phyloP scores from a whole-genome alignment of 1,140 invertebrate species.

The Ditylenchus dipsaci region DNA sequence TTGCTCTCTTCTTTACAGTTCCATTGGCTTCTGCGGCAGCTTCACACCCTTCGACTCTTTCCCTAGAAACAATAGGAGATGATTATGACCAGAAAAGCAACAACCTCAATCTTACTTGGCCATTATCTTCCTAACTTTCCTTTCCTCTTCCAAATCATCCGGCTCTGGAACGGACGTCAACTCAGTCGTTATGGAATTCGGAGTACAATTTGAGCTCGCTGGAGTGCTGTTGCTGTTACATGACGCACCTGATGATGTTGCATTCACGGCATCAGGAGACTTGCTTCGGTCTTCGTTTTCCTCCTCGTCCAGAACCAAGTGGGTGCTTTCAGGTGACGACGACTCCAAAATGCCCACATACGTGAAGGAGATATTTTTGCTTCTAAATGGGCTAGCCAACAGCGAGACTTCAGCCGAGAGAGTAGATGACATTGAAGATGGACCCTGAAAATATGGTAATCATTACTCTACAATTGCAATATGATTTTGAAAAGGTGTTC shows the following conservation, averaged over 20 bases:
- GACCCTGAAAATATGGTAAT: too few species aligned
- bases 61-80: constrained; percentile 7
- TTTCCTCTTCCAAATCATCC: constrained; percentile 12
- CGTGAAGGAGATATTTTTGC: background rate
- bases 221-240: constrained; percentile 2
- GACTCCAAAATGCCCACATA: background rate
- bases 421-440: too few species aligned
- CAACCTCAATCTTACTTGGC: constrained; percentile 1
- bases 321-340: background rate
- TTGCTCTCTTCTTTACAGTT: constrained; percentile 10
- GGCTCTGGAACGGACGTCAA: constrained; percentile 21
- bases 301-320: background rate
- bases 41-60: constrained; percentile 8
- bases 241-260: background rate
- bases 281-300: background rate
- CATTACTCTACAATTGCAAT: too few species aligned
- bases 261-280: background rate
- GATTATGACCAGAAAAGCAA: background rate
- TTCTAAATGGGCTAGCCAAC: too few species aligned
- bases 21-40: background rate
- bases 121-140: background rate
- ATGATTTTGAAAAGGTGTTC: too few species aligned
- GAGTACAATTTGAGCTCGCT: constrained; percentile 19
- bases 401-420: too few species aligned
- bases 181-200: constrained; percentile 28